Base-by-base conservation (phyloP, 2,797 vertebrate species). In the Australoheros facetus region DNA sequence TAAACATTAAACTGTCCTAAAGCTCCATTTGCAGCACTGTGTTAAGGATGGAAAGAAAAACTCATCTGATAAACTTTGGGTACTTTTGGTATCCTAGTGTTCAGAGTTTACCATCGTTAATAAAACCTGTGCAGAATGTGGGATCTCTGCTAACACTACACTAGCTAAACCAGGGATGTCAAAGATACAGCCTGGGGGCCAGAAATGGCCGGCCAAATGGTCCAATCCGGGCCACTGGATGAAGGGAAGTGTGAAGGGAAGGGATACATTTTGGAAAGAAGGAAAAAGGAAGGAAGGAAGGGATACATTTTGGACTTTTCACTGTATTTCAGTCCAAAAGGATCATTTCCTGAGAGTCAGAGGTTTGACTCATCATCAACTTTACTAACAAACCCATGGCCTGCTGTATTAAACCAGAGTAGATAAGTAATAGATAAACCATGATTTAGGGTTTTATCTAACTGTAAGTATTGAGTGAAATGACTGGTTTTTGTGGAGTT, bases 131-230 rank as follows among this genome's bases (percentile, higher is more conserved):
- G 19, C 10, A 34, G 16, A 48, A 32, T 4, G 7, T n/a, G 57
- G 54, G 30, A 34, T n/a, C 30, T 34, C 57, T 59, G 57, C 57
- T 59, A 59, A 34, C 30, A 11, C 34, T 10, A 1, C 1, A 59
- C 28, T 30, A 30, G 4, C 30, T 4, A 1, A 59, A 13, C 17
- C 57, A 2, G 17, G 30, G 17, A 7, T 59, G 57, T n/a, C 57
- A 59, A 34, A 59, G n/a, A n/a, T 34, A n/a, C n/a, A 30, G 57
- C 30, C 57, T 19, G 57, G 34, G 57, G 30, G 30, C 57, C 57
- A 34, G 30, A n/a, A 11, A 30, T n/a, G 30, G 9, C 0, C 11
- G 17, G 17, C 17, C 56, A 32, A 28, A 11, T 11, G 17, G 16
- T 59, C 30, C 30, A 11, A 19, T 21, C 19, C 10, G 10, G 57